Evolutionary conservation across 23 tunicate species (phyloP), one percentile per base, ranked within the genome.

Genomic region (Halocynthia aurantium): DNA sequence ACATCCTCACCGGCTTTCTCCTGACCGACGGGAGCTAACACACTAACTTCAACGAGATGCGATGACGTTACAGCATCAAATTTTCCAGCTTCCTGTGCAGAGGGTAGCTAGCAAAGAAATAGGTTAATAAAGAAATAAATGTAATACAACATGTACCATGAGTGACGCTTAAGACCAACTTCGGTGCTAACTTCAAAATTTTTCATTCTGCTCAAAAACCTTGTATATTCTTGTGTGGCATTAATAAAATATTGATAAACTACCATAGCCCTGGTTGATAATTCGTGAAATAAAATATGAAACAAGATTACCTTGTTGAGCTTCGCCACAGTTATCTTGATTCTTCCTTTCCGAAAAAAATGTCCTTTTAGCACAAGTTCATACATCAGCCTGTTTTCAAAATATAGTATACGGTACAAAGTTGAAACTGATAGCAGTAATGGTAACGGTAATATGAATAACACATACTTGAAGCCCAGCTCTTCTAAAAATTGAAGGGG

Each of bases 1-100:
- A 92, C 88, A 76, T 92, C 98, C 40, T 92, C 92, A 7, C 85
- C 82, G 10, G 88, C 98, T n/a, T 61, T 6, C 52, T 92, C 91
- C 22, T 92, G 93, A 18, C 86, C 70, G 6, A 82, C 72, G 40
- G 85, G 80, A 9, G 98, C 83, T 49, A 80, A 61, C 7, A 83
- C 81, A 80, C 92, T 86, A 7, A 86, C 80, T 71, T 92, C 98
- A 5, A 92, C 92, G 7, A 92, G 75, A 57, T 82, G 76, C 6
- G 88, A 82, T n/a, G 15, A 66, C 15, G 52, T 17, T 0, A 65
- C 81, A 15, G 72, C 55, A 8, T 86, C 88, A 22, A 81, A 53
- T 82, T 86, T 92, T 12, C 64, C 52, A 6, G 75, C 57, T 21
- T 92, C 98, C 55, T 12, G 79, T 0, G 87, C 56, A 5, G 67